These are phyloP conservation scores for Ephydatia muelleri DNA, from an alignment of 37 sponge, comb jelly and placozoan genomes.

Conservation along the genomic window DNA sequence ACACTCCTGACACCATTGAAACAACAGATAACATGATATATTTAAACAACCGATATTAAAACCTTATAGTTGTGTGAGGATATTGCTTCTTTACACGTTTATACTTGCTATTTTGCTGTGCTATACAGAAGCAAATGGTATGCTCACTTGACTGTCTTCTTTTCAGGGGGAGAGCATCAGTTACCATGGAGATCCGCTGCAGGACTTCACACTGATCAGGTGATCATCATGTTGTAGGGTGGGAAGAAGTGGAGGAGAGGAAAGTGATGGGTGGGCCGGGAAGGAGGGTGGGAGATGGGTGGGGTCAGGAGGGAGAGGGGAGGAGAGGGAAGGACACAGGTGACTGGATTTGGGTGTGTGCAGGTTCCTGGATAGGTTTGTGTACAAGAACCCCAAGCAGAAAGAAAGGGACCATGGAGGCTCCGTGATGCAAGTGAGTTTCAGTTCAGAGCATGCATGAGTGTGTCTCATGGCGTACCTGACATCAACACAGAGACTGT, in stretches of 20 bases:
- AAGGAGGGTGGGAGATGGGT: conserved; percentile 3
- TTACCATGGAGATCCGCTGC: conserved; percentile 83
- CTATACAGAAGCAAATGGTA: background rate
- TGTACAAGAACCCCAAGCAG: conserved; percentile 90
- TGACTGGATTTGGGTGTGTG: background rate
- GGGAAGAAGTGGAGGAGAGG: background rate
- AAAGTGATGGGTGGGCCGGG: conserved; percentile 1
- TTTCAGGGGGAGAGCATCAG: conserved; percentile 50
- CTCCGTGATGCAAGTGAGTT: conserved; percentile 88
- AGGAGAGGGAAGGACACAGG: background rate
- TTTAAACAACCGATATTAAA: too few species aligned
- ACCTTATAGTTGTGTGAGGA: background rate
- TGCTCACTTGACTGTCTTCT: background rate
- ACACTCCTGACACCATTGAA: too few species aligned
- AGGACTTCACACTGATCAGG: conserved; percentile 88
- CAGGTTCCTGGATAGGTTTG: background rate
- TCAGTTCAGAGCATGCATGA: background rate
- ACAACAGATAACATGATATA: too few species aligned
- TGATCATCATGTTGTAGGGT: background rate
- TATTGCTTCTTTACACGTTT: background rate
- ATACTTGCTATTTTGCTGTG: background rate
- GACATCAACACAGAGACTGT: background rate
- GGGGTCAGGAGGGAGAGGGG: conserved; percentile 2
- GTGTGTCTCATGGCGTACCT: background rate
- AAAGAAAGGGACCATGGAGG: conserved; percentile 85